A percentile compares a stretch with the other conserved stretches of the same genome.
phyloP scores from a whole-genome alignment of 2,113 vertebrate genomes.

The Actinemys pallida region DNA sequence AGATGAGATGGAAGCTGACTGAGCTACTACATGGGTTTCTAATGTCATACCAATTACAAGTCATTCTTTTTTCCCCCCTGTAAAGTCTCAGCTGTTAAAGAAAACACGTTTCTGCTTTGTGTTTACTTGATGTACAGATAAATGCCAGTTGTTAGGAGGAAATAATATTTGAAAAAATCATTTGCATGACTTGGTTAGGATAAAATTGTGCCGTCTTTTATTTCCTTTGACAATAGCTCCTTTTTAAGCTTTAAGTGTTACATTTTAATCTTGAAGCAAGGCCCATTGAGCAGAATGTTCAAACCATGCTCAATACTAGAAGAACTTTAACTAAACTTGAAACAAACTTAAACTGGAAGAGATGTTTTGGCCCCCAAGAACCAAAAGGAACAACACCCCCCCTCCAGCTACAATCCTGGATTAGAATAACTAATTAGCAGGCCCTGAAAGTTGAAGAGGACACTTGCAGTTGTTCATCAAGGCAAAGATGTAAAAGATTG shows the following conservation, averaged over 20 bases:
- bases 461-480: neutral
- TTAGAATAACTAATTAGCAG: conserved; percentile 52
- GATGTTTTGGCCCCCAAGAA: neutral
- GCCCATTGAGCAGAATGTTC: neutral
- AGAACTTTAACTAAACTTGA: neutral
- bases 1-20: conserved; percentile 75
- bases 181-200: conserved; percentile 39
- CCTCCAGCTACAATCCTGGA: neutral
- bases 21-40: conserved; percentile 70
- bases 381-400: neutral
- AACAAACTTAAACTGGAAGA: neutral
- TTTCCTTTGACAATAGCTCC: conserved; percentile 28
- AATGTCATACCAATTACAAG: conserved; percentile 75
- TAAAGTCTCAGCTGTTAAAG: conserved; percentile 65
- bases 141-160: conserved; percentile 41
- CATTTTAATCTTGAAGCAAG: conserved; percentile 10
- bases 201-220: conserved; percentile 10
- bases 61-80: conserved; percentile 38
- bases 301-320: neutral
- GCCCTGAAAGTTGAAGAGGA: neutral
- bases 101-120: conserved; percentile 57
- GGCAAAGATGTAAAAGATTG: neutral
- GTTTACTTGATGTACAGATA: conserved; percentile 65
- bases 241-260: conserved; percentile 18
- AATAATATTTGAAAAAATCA: conserved; percentile 59